Evolutionary conservation across 2,113 vertebrate species (phyloP).

Genomic region (Rhombomys opimus): DNA sequence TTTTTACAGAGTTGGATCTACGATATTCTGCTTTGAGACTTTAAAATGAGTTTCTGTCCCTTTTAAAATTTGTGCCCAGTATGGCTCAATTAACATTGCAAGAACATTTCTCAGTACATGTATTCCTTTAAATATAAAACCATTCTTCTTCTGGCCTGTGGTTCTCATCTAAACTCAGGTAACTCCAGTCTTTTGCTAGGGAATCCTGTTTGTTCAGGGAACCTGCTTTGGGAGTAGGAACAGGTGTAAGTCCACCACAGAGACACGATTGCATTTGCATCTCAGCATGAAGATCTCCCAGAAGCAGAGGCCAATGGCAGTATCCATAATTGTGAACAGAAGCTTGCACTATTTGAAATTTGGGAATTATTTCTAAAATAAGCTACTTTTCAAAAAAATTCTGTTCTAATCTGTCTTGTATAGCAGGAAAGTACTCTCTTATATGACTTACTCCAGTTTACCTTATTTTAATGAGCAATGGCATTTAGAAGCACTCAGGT

Average conservation of each 20-base stretch:
- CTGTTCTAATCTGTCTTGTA: background rate
- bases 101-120: background rate
- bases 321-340: background rate
- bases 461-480: background rate
- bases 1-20: background rate
- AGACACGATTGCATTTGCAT: background rate
- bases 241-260: background rate
- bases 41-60: background rate
- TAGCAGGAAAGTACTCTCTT: background rate
- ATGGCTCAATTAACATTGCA: background rate
- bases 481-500: background rate
- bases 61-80: background rate
- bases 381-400: conserved; percentile 11
- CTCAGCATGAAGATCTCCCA: background rate
- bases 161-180: conserved; percentile 26
- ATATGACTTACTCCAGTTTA: background rate
- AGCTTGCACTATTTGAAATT: conserved; percentile 16
- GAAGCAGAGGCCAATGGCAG: background rate
- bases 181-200: background rate
- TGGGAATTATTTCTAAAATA: conserved; percentile 35
- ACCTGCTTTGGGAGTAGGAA: background rate
- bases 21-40: background rate
- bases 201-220: background rate
- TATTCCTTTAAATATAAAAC: conserved; percentile 35
- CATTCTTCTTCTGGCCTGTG: background rate